Evolutionary conservation across 2,888 invertebrate species (phyloP), one percentile per base, ranked within the genome.

Genomic region (Ormyrus labotus): DNA sequence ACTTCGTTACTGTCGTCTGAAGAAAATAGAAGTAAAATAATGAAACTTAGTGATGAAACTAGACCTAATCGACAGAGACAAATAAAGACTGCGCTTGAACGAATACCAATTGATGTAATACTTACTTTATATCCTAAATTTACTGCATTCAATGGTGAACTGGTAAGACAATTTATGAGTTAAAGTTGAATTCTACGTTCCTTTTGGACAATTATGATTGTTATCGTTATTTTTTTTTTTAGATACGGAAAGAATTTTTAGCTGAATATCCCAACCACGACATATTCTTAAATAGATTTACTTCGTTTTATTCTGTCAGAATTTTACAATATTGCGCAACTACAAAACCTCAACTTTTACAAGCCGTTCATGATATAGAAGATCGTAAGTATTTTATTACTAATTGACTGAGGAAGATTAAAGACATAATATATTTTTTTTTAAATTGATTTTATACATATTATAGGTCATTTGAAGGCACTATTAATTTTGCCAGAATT

Each of bases 401-500:
- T 9, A 55, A n/a, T n/a, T 57, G 7, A 34, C 2, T 68, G 34
- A 34, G 34, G 34, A 34, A 34, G 34, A 34, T 34, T 34, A 34
- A 34, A 34, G 4, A 34, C 34, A 4, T 45, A 47, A 11, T 63
- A n/a, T 6, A 13, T 11, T 48, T 48, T 51, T 58, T 19, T 51
- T 5, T 19, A 19, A 48, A n/a, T 51, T 34, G 2, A 34, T 3
- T 34, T 34, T 34, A 34, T 34, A 50, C 9, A 61, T 51, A 48
- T n/a, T 50, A 51, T 45, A 19, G 34, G 11, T 61, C 47, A 45
- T 11, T 47, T 10, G 2, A 83, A 83, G 74, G 83, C 83, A 9
- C 34, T 83, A 5, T 77, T 83, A 55, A 11, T 83, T 4, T 58
- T 83, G 5, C 81, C 81, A 6, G 83, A 83, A 79, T 70, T 83